Evolutionary conservation across 2,888 invertebrate species (phyloP).

Genomic region (Taenaris catops): DNA sequence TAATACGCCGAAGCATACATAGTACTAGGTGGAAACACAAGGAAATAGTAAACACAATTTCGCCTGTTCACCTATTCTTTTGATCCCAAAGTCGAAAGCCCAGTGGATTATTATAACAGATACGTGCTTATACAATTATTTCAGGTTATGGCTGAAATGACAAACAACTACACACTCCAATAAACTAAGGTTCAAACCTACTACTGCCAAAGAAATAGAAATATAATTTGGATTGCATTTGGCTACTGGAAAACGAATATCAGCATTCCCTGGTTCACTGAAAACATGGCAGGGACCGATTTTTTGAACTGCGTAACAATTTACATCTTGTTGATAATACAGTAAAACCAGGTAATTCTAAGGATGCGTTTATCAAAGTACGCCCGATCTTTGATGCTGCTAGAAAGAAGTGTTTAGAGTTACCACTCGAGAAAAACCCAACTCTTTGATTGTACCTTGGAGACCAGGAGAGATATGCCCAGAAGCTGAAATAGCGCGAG

Average conservation of each 20-base stretch:
- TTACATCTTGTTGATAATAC: constrained; percentile 28
- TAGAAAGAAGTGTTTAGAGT: constrained; percentile 27
- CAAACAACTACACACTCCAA: constrained; percentile 26
- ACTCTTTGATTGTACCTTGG: too few relatives aligned
- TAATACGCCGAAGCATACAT: constrained; percentile 24
- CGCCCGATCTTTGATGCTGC: constrained; percentile 29
- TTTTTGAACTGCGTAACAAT: constrained; percentile 28
- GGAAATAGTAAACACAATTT: constrained; percentile 24
- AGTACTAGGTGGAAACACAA: constrained; percentile 28
- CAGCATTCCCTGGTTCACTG: constrained; percentile 26
- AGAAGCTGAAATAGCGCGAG: too few relatives aligned
- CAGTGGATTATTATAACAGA: constrained; percentile 26
- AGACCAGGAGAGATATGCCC: too few relatives aligned
- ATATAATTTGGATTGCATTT: constrained; percentile 27
- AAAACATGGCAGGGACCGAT: constrained; percentile 29
- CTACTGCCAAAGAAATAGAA: constrained; percentile 25
- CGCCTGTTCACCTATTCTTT: constrained; percentile 25
- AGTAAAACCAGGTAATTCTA: constrained; percentile 21
- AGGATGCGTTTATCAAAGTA: constrained; percentile 29
- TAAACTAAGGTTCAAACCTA: constrained; percentile 23
- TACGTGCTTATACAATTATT: constrained; percentile 28
- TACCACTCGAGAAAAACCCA: constrained; percentile 28
- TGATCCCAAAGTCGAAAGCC: constrained; percentile 25
- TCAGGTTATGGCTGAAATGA: constrained; percentile 28
- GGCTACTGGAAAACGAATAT: constrained; percentile 26